Evolutionary conservation across 2,113 vertebrate species (phyloP).

Genomic region (Cyprinodon brontotheroides): DNA sequence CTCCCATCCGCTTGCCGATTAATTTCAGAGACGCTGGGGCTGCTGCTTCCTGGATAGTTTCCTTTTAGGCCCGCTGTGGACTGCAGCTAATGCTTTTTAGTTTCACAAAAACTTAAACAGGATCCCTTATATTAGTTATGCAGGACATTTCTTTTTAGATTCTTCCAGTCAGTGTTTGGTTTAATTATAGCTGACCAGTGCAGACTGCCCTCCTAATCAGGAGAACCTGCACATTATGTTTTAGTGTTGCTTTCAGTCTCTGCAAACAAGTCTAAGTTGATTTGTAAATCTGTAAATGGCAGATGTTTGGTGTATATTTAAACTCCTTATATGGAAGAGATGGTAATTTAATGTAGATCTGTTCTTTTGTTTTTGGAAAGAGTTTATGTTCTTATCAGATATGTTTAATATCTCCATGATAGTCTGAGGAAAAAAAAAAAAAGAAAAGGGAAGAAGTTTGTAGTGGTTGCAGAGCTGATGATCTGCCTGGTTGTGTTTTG

Average conservation of each 20-base stretch:
- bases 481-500: not conserved
- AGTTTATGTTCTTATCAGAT: slow-evolving; percentile 49
- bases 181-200: not conserved
- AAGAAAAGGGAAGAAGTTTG: slow-evolving; percentile 37
- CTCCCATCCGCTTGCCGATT: too few relatives aligned
- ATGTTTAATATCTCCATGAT: slow-evolving; percentile 10
- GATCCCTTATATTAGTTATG: not conserved
- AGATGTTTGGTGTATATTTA: slow-evolving; percentile 72
- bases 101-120: slow-evolving; percentile 24
- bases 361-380: slow-evolving; percentile 15
- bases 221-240: not conserved
- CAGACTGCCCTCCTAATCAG: not conserved
- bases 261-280: slow-evolving; percentile 42
- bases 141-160: slow-evolving; percentile 19
- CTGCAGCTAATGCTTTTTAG: slow-evolving; percentile 40
- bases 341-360: slow-evolving; percentile 55
- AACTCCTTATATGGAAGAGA: slow-evolving; percentile 50
- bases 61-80: slow-evolving; percentile 29
- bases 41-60: not conserved
- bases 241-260: slow-evolving; percentile 40
- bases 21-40: not conserved
- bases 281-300: slow-evolving; percentile 76
- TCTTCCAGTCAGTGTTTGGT: not conserved
- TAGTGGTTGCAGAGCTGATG: not conserved
- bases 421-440: slow-evolving; percentile 2